Evolutionary conservation across 2,888 invertebrate species (phyloP), one percentile per base, ranked within the genome.

Genomic region (Yponomeuta cagnagella): DNA sequence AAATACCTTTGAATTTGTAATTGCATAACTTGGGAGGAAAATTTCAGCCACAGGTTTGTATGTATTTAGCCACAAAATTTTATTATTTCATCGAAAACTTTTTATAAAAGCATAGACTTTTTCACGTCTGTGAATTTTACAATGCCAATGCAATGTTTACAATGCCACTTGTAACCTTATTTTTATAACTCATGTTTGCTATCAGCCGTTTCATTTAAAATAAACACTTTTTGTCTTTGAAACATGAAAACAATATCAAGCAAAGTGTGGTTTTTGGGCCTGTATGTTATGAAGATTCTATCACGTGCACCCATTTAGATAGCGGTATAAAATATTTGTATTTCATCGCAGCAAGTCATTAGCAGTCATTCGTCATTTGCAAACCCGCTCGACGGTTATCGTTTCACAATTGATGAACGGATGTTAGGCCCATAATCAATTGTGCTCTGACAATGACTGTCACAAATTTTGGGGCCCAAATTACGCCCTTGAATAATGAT

Each of bases 281-380:
- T 58, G 52, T 15, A 15, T 15, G 52, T 58, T 4, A 58, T 58
- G 52, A 58, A 58, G 52, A 15, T 58, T 58, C 15, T 58, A 15
- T 58, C 15, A 58, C 15, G 15, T 15, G 52, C 12, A 15, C 3
- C 52, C 52, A 15, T 58, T 58, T 8, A 15, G 52, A 58, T 15
- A 58, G 12, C 12, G 52, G 12, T 15, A 58, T 58, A 23, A 80
- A 86, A 87, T 85, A 83, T 84, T 86, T 82, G 84, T 83, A 84
- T 86, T 85, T 82, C 83, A 78, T 76, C 81, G 77, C 75, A 70
- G 77, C 79, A 79, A 85, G 86, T 87, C 88, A 88, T 89, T 89
- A 89, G 88, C 86, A 87, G 87, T 87, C 88, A 89, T 89, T 89
- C 88, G 87, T 88, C 88, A 88, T 87, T 88, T 87, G 85, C 86